Base-by-base conservation (phyloP, 92 coral and sea anemone species). In the Bergia puertoricense region DNA sequence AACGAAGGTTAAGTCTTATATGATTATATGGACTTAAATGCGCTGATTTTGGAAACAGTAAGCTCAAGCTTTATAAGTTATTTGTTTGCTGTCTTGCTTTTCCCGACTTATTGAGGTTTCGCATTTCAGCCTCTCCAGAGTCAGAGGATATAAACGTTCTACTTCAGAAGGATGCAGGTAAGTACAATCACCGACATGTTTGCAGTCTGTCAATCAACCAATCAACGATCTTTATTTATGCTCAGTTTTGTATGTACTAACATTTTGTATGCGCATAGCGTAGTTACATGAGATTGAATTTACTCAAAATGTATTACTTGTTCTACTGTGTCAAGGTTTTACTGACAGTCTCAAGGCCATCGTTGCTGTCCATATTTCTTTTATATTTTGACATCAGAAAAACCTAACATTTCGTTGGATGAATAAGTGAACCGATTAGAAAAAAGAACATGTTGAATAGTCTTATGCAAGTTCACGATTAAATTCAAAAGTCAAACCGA, bases 151-250 rank as follows among this genome's bases (percentile, higher is more conserved):
- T 95, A 94, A 89, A 88, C 59, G 89, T 93, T 38, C 44, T 97
- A 40, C 91, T 97, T 36, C 96, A 95, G 76, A 97, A 94, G 57
- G 99, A 97, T 75, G 97, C 99, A 51, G 99, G 99, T 95, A 81
- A 39, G 83, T 80, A 13, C 2, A 4, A 69, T 15, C 44, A 51
- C 13, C 4, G 42, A 6, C 3, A 10, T 18, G 6, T 23, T 76
- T 41, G 8, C 2, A 20, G 13, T 54, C 39, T 5, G 0, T 65
- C 59, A 54, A 54, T 11, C 59, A 54, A 48, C 9, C 0, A 48
- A 54, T 54, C 59, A 54, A 4, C 59, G 16, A 10, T 54, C 59
- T 54, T 1, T 11, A 1, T 54, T 54, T 48, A 8, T 48, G 10
- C 13, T 48, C 54, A 54, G 59, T 54, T 11, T 54, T 6, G 59